These are phyloP conservation scores for Lepidocyrtoides sp. DNA, from an alignment of 2,888 invertebrate genomes.

Conservation along the genomic window DNA sequence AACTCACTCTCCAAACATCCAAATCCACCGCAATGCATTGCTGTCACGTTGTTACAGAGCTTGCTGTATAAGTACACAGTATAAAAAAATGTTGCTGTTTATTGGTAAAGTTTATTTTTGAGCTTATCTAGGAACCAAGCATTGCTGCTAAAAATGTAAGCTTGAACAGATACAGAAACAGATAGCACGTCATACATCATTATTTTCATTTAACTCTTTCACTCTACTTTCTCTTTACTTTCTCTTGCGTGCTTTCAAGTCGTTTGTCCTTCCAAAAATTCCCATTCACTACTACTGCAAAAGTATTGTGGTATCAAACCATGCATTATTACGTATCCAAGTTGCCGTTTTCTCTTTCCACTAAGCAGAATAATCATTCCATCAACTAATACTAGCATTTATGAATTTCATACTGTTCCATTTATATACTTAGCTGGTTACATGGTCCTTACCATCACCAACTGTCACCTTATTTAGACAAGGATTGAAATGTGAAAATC, in stretches of 20 bases:
- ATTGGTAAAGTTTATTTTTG: too few relatives aligned
- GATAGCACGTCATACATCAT: slow-evolving; percentile 67
- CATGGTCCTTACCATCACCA: not conserved
- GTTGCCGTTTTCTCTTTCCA: not conserved
- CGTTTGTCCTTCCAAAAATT: slow-evolving; percentile 11
- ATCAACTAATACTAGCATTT: slow-evolving; percentile 3
- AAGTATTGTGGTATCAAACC: too few relatives aligned
- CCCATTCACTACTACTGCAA: not conserved
- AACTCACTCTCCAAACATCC: not conserved
- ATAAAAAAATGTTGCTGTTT: not conserved
- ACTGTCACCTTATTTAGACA: not conserved
- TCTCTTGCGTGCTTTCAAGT: slow-evolving; percentile 53
- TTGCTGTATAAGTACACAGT: not conserved
- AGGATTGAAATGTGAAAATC: not conserved
- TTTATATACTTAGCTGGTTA: not conserved
- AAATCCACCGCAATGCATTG: slow-evolving; percentile 36
- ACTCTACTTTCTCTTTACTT: not conserved
- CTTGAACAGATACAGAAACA: slow-evolving; percentile 36
- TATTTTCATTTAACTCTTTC: slow-evolving; percentile 66
- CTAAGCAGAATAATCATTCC: not conserved
- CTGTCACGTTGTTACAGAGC: slow-evolving; percentile 25
- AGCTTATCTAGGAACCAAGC: too few relatives aligned
- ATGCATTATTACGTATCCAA: too few relatives aligned
- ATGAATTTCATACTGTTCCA: slow-evolving; percentile 16
- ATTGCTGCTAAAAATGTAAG: not conserved